Evolutionary conservation across 2,888 invertebrate genomes (phyloP), one percentile per base, ranked within the genome.

Genomic region (Temnothorax unifasciatus): DNA sequence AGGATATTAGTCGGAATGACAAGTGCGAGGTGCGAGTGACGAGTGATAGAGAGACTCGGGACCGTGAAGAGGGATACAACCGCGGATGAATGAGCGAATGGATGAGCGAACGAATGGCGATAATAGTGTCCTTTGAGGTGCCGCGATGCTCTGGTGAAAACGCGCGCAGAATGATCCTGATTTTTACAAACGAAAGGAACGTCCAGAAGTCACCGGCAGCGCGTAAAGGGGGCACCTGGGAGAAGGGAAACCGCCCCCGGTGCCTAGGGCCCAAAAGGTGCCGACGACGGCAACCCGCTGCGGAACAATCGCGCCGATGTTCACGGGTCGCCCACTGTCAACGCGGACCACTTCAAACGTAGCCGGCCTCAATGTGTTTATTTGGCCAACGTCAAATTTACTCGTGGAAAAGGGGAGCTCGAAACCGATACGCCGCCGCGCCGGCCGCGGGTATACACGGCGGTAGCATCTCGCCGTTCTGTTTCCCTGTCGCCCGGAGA

Each of bases 371-470:
- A 93, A 94, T 94, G 94, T 94, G 94, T 94, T 94, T 94, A 94
- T 94, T 94, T 94, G 91, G 93, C 92, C 92, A 93, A 94, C 93
- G 94, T 94, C 94, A 94, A 94, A 94, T 94, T 94, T 94, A 94
- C 93, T 92, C 88, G 88, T 87, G 86, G 79, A 86, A 87, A 81
- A 75, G 52, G 84, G 81, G 85, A 88, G 82, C 83, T 83, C 75
- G 86, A 87, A 87, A 86, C 61, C 85, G 75, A 74, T 73, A 85
- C 21, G 21, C 21, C 21, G 21, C 21, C 61, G 77, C 44, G 74
- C 81, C 86, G 76, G 81, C 38, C 38, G 18, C 9, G 34, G 15
- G 29, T 6, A 34, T 34, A 34, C 34, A 34, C 34, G 64, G 25
- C 69, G 50, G 66, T 9, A 41, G 34, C 86, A 86, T 85, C 76